Percentiles rank a stretch among this genome's conserved stretches.
Conservation (phyloP, 2,888 invertebrate species). For the Drosophila kanekoi region DNA sequence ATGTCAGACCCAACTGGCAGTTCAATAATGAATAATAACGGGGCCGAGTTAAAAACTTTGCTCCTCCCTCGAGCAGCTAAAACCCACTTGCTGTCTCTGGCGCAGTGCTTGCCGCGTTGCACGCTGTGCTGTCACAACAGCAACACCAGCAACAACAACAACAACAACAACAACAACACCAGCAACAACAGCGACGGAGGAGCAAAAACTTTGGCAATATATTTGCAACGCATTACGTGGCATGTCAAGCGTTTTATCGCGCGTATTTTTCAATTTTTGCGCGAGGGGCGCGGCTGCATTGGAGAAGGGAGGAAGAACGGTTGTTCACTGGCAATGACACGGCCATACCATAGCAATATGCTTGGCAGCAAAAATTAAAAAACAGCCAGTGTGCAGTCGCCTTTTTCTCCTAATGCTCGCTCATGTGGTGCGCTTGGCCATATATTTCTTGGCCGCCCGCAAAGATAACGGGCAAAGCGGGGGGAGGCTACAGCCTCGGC, state of each 20-base stretch:
- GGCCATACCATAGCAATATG: slow-evolving; percentile 52
- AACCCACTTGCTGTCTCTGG: slow-evolving; percentile 25
- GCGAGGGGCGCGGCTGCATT: slow-evolving; percentile 38
- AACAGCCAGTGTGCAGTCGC: slow-evolving; percentile 44
- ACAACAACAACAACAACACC: slow-evolving; percentile 25
- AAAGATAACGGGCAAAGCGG: slow-evolving; percentile 63
- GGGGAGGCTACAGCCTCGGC: slow-evolving; percentile 24
- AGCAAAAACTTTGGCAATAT: slow-evolving; percentile 76
- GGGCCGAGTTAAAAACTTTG: slow-evolving; percentile 71
- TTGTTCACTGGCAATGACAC: slow-evolving; percentile 47
- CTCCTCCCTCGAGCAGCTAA: slow-evolving; percentile 14
- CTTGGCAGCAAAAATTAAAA: slow-evolving; percentile 60
- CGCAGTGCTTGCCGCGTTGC: slow-evolving; percentile 39
- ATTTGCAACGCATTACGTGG: slow-evolving; percentile 81
- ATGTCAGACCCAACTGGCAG: slow-evolving; percentile 76
- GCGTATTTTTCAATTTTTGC: slow-evolving; percentile 79
- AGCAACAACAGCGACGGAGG: slow-evolving; percentile 24
- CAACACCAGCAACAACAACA: slow-evolving; percentile 28
- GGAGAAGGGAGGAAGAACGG: neutral
- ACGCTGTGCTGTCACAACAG: slow-evolving; percentile 73
- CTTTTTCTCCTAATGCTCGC: slow-evolving; percentile 64
- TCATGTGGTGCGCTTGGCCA: slow-evolving; percentile 63
- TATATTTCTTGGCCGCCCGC: slow-evolving; percentile 75
- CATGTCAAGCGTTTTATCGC: slow-evolving; percentile 81
- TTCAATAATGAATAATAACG: slow-evolving; percentile 79